Evolutionary conservation across 1,140 invertebrate species (phyloP).

Genomic region (Cydia pomonella): DNA sequence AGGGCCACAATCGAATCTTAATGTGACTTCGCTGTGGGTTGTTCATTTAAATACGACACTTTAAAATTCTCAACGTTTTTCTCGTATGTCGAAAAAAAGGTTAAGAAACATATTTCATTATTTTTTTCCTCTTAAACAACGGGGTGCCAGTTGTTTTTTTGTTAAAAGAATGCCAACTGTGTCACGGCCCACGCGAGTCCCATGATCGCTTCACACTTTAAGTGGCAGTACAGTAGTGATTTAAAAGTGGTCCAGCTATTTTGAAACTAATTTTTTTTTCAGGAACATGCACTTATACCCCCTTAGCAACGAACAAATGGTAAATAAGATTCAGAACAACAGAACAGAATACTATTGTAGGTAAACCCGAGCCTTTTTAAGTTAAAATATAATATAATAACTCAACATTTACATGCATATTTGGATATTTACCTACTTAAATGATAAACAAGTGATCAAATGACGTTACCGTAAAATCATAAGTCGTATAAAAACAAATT

Average conservation of each 20-base stretch:
- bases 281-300: conserved; percentile 7
- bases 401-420: background rate
- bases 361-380: background rate
- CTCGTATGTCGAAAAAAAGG: conserved; percentile 72
- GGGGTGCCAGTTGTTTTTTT: conserved; percentile 73
- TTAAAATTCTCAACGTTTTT: conserved; percentile 68
- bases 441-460: background rate
- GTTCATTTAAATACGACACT: conserved; percentile 67
- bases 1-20: conserved; percentile 38
- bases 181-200: conserved; percentile 62
- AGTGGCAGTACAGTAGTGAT: conserved; percentile 72
- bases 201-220: conserved; percentile 76
- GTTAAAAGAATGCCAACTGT: conserved; percentile 63
- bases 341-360: too few species aligned
- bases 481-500: conserved; percentile 40
- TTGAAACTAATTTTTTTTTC: conserved; percentile 43
- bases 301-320: background rate
- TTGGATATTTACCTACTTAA: too few species aligned
- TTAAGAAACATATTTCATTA: conserved; percentile 76
- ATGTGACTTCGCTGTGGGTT: conserved; percentile 58
- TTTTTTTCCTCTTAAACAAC: conserved; percentile 77
- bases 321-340: too few species aligned
- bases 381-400: background rate
- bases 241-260: conserved; percentile 62
- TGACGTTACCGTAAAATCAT: background rate